Evolutionary conservation across 2,797 vertebrate genomes (phyloP), one percentile per base, ranked within the genome.

Genomic region (Pteropus rufus): DNA sequence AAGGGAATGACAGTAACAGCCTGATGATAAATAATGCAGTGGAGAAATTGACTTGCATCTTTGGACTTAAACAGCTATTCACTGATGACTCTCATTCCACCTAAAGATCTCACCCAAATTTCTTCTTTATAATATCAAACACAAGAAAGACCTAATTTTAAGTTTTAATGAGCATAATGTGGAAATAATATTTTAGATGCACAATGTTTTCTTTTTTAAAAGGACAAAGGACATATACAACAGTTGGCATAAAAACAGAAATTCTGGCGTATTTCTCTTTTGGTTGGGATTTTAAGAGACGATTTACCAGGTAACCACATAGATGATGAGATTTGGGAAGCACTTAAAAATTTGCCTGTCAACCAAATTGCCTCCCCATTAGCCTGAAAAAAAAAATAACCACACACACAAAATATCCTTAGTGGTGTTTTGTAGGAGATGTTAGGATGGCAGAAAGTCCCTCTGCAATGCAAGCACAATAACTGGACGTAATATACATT

Each of bases 151-250:
- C 4, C n/a, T 31, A 26, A 64, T 49, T 94, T 87, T 36, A 77
- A 75, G 31, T 91, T 84, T 92, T 41, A 76, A 92, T 76, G 29
- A 79, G 16, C 9, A 76, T 46, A 83, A 82, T 73, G 67, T 87
- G 29, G 21, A 93, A 94, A 86, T 5, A 60, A 76, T 92, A 88
- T 34, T 86, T 95, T 89, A 96, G 52, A 34, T 82, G 83, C 18
- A 41, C 14, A 10, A 7, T 60, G 26, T 52, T 80, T 69, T 80
- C 16, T 69, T 86, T 88, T 86, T 77, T 67, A 72, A 91, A 70
- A 88, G 1, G n/a, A 41, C 24, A 23, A 76, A 93, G 24, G 31
- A 52, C 34, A 82, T 23, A 44, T 31, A 10, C 58, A 86, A 83
- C 0, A 52, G 34, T 36, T 95, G 75, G 7, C 29, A 39, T 65